Evolutionary conservation across 2,888 invertebrate genomes (phyloP), one percentile per base, ranked within the genome.

Genomic region (Cephonodes hylas): DNA sequence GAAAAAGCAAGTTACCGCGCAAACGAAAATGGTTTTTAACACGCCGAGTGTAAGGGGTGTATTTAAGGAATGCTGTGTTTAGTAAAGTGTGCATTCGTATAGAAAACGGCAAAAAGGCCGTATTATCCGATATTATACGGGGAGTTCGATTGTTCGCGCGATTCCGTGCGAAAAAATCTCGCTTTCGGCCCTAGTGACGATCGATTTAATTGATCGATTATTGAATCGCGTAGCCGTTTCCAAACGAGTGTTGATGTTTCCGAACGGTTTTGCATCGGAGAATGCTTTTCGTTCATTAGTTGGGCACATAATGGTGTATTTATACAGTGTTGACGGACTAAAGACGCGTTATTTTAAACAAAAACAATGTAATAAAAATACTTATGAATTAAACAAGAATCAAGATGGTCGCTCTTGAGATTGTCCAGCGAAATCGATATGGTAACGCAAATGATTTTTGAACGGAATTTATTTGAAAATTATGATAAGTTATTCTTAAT

Each of bases 71-170:
- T 86, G 79, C 72, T 73, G 79, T 87, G 86, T 86, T 88, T 88
- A 86, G 86, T 83, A 79, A 86, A 88, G 86, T 88, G 87, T 87
- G 89, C 86, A 89, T 84, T 87, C 84, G 82, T 85, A 89, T 80
- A 87, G 88, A 88, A 87, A 84, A 81, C 76, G 76, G 78, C 80
- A 84, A 84, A 87, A 85, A 84, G 79, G 70, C 74, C 76, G 77
- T 80, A 83, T 84, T 85, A 83, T 81, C 80, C 76, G 76, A 80
- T 85, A 83, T 82, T 82, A 83, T 80, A 76, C 81, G 75, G 75
- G 75, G 76, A 76, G 67, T 71, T 38, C 79, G 82, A 84, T 81
- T 86, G 83, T 84, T 80, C 78, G 80, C 79, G 79, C 74, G 82
- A 76, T 74, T 70, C 66, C 79, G 83, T 79, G 83, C 80, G 83